phyloP scores from a whole-genome alignment of 2,888 invertebrate species.

The Athalia circularis region DNA sequence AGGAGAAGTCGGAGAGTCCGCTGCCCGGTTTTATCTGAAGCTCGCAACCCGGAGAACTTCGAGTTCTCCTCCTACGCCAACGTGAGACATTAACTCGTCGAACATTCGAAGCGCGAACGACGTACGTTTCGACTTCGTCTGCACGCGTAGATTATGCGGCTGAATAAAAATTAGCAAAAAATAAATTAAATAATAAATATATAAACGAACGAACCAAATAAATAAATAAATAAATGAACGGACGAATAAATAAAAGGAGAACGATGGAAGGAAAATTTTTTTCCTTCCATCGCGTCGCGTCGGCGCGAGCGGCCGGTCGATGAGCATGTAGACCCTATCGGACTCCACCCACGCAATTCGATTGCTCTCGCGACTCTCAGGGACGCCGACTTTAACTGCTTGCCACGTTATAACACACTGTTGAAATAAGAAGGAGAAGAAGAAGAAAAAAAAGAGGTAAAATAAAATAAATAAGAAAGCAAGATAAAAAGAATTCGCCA shows the following conservation, averaged over 20 bases:
- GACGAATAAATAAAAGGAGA: too few relatives aligned
- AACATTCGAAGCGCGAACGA: background rate
- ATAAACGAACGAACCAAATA: background rate
- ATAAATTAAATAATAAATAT: background rate
- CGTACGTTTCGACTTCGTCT: too few relatives aligned
- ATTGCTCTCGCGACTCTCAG: constrained; percentile 22
- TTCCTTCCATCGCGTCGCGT: too few relatives aligned
- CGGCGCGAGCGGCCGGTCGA: constrained; percentile 42
- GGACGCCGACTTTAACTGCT: constrained; percentile 1
- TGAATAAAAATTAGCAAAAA: background rate
- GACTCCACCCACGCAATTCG: constrained; percentile 60
- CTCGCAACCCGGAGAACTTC: background rate
- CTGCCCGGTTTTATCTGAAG: background rate
- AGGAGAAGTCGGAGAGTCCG: too few relatives aligned
- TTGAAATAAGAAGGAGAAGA: too few relatives aligned
- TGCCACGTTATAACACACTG: too few relatives aligned
- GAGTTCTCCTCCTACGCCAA: constrained; percentile 26
- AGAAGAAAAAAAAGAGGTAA: too few relatives aligned
- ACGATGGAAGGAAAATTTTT: too few relatives aligned
- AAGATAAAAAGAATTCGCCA: background rate
- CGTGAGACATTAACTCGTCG: background rate
- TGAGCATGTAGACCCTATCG: constrained; percentile 67
- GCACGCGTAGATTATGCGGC: too few relatives aligned
- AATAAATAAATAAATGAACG: background rate
- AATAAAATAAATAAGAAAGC: background rate